phyloP scores from a whole-genome alignment of 2,797 vertebrate species.

The Sebastiscus albofasciatus region DNA sequence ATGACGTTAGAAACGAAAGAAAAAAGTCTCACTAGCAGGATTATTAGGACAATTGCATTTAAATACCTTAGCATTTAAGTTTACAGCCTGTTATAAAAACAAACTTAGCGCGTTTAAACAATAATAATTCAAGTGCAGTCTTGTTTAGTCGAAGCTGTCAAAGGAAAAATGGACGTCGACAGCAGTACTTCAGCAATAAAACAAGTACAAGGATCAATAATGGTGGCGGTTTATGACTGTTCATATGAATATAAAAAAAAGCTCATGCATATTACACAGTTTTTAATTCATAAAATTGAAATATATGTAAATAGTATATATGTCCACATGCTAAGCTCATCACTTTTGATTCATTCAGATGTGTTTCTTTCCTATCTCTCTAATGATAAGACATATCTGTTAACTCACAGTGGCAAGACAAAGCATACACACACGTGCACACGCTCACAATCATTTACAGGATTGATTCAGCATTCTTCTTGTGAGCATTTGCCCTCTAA shows the following conservation, averaged over 20 bases:
- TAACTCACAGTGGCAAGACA: not conserved
- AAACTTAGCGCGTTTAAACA: not conserved
- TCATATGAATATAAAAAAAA: not conserved
- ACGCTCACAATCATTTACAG: not conserved
- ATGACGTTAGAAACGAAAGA: not conserved
- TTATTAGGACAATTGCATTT: not conserved
- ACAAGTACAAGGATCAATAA: not conserved
- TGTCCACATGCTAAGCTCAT: not conserved
- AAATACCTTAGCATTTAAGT: not conserved
- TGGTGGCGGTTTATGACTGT: not conserved
- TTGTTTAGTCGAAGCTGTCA: not conserved
- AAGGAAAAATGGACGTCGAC: not conserved
- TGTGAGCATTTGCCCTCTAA: conserved; percentile 47
- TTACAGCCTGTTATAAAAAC: not conserved
- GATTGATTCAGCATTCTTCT: conserved; percentile 38
- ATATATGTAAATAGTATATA: not conserved
- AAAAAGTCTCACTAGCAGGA: not conserved
- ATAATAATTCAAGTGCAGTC: not conserved
- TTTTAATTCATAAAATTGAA: not conserved
- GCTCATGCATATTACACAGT: not conserved
- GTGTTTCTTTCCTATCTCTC: not conserved
- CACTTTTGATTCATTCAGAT: not conserved
- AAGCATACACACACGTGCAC: not conserved
- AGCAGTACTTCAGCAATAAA: not conserved
- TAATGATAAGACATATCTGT: conserved; percentile 6